These are phyloP conservation scores for Setipinna tenuifilis DNA, from an alignment of 2,797 vertebrate species.

Conservation along the genomic window DNA sequence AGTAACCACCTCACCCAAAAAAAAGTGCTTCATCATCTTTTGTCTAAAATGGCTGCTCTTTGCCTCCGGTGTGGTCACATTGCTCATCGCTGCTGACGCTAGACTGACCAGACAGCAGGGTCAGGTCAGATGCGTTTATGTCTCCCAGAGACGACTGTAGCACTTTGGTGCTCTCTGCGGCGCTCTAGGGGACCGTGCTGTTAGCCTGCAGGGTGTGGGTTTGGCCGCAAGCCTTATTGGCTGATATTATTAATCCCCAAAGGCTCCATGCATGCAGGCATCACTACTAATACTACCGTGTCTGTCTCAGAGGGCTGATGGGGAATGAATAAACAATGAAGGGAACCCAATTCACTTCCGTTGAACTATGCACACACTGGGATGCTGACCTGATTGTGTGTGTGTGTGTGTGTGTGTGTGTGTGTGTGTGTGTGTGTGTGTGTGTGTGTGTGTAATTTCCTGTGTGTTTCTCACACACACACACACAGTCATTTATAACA, in stretches of 20 bases:
- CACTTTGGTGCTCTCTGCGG: conserved; percentile 7
- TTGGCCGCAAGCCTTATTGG: conserved; percentile 22
- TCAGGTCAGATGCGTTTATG: neutral
- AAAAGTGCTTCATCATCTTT: neutral
- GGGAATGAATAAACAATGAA: conserved; percentile 40
- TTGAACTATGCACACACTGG: conserved; percentile 29
- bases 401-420: too few species aligned
- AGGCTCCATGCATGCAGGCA: conserved; percentile 26
- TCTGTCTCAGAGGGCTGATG: neutral
- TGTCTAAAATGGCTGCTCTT: neutral
- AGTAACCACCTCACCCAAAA: neutral
- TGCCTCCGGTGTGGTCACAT: conserved; percentile 1
- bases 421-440: neutral
- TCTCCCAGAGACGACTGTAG: neutral
- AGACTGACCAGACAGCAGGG: neutral
- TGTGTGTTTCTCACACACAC: too few species aligned
- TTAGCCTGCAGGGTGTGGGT: conserved; percentile 13
- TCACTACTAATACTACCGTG: neutral
- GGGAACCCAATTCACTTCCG: conserved; percentile 35
- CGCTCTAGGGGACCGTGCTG: neutral
- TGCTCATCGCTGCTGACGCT: neutral
- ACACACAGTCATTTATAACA: neutral
- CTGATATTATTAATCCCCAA: conserved; percentile 19
- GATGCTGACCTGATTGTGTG: neutral
- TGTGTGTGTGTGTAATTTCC: too few species aligned